Conservation (phyloP, 2,113 vertebrate genomes). For the Crotophaga sulcirostris region DNA sequence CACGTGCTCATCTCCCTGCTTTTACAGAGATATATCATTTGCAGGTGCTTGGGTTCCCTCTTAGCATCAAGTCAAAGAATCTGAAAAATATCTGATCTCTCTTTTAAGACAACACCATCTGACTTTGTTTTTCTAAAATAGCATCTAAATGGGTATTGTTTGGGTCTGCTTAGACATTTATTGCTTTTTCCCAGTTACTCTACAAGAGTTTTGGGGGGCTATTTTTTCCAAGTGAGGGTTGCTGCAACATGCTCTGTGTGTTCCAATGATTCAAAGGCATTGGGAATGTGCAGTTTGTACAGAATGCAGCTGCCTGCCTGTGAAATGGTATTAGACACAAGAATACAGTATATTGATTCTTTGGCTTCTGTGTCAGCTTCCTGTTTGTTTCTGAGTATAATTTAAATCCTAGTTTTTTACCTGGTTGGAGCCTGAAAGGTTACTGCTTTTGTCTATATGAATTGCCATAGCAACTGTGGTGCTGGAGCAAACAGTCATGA, state of each 20-base stretch:
- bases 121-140: neutral
- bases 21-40: neutral
- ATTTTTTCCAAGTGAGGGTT: neutral
- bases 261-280: neutral
- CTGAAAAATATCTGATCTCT: neutral
- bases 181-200: neutral
- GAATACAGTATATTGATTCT: neutral
- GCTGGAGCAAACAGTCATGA: neutral
- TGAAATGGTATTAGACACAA: neutral
- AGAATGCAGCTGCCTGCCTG: neutral
- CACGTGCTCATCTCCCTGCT: neutral
- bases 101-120: neutral
- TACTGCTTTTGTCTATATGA: conserved; percentile 38
- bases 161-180: neutral
- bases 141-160: neutral
- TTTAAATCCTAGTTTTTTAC: conserved; percentile 31
- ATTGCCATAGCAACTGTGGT: conserved; percentile 21
- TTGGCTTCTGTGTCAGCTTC: conserved; percentile 12
- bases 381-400: conserved; percentile 20
- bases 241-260: neutral
- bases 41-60: neutral
- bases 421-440: conserved; percentile 21
- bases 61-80: neutral
- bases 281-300: neutral
- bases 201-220: neutral